phyloP scores from a whole-genome alignment of 2,888 invertebrate species.

The Ophion ventricosus region DNA sequence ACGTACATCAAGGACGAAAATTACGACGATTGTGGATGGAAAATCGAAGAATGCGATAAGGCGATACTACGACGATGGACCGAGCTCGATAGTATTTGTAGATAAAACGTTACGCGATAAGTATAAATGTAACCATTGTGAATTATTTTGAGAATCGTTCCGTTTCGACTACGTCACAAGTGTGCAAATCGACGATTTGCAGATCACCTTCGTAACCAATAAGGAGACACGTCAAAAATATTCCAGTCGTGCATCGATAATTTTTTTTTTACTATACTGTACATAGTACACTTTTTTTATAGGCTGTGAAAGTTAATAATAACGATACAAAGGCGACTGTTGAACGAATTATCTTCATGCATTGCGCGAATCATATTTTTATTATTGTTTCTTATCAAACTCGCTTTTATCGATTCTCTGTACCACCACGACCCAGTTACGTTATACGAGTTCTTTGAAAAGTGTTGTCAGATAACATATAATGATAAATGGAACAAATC shows the following conservation, averaged over 20 bases:
- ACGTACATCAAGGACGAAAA: conserved; percentile 32
- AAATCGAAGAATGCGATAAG: conserved; percentile 11
- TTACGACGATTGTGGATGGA: conserved; percentile 24
- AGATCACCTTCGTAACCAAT: not conserved
- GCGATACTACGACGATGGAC: not conserved
- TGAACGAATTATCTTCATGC: conserved; percentile 14
- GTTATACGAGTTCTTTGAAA: conserved; percentile 23
- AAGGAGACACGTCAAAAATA: not conserved
- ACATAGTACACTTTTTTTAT: conserved; percentile 67
- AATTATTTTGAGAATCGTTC: not conserved
- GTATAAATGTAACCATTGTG: conserved; percentile 21
- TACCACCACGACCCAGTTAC: not conserved
- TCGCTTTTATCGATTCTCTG: conserved; percentile 13
- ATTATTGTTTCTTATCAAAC: conserved; percentile 21
- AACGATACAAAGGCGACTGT: conserved; percentile 35
- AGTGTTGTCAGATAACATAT: conserved; percentile 6
- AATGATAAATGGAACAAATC: conserved; percentile 15
- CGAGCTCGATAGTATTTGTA: conserved; percentile 56
- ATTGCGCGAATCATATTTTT: not conserved
- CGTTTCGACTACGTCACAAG: conserved; percentile 2
- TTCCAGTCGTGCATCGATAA: not conserved
- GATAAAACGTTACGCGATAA: conserved; percentile 30
- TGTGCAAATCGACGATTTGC: conserved; percentile 6
- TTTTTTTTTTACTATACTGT: conserved; percentile 60
- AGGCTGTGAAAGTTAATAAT: conserved; percentile 69